Base-by-base conservation (phyloP, 2,113 vertebrate genomes). In the Tetrax tetrax region DNA sequence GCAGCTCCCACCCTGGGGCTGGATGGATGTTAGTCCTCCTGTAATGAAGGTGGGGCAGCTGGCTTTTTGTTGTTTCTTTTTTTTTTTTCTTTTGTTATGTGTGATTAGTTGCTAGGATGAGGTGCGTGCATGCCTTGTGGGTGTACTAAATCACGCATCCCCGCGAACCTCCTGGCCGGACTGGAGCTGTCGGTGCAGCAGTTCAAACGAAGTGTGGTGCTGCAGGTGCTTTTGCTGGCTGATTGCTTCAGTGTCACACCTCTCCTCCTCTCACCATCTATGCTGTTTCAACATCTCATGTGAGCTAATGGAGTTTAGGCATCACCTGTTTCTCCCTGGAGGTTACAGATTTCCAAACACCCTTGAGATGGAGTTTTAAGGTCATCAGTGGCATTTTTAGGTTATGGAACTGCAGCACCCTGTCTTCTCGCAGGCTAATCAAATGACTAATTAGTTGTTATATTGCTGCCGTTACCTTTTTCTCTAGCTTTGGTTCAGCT, bases 171-270 rank as follows among this genome's bases (percentile, higher is more conserved):
- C 38, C 38, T 38, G 38, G 38, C 38, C 11, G 38, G 38, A 38
- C 38, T 38, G 51, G 74, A 95, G 65, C 71, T 6, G 2, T 59
- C 29, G 76, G 72, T 57, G 63, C 65, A 65, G 90, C 76, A 86
- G 94, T 96, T 97, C 96, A 94, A 72, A 69, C 29, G 89, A 76
- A 97, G 95, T 95, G 83, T 95, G 96, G 45, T 25, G 93, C 95
- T 96, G 86, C 90, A 86, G 90, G 95, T 97, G 86, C 84, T 95
- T 96, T 77, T 85, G 87, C 95, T 93, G 94, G 63, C 89, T 70
- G 93, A 51, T 88, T 83, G 70, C 84, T 93, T 91, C 65, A 87
- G 69, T 95, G 93, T 96, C 92, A 93, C 91, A 95, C 92, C 84
- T 96, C 65, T 86, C 50, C 80, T 83, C 0, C 0, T 33, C 83